Evolutionary conservation across 1,140 invertebrate species (phyloP).

Genomic region (Drosophila pandora): DNA sequence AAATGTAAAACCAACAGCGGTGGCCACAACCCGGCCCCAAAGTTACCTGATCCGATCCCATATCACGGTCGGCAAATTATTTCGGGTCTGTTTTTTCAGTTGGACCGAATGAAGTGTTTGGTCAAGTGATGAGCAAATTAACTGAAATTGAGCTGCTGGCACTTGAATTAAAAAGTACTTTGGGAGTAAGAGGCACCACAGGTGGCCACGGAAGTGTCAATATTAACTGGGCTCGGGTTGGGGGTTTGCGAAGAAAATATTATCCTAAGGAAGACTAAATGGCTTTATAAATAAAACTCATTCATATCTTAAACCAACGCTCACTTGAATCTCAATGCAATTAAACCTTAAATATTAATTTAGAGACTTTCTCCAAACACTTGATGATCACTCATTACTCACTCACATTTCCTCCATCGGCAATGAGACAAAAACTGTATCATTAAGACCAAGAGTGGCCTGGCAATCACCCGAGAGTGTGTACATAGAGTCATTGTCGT

Average conservation of each 20-base stretch:
- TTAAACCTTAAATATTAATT: neutral
- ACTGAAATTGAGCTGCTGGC: conserved; percentile 64
- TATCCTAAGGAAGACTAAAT: neutral
- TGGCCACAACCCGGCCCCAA: conserved; percentile 28
- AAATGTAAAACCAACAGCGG: conserved; percentile 19
- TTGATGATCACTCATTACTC: conserved; percentile 19
- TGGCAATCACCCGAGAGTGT: conserved; percentile 14
- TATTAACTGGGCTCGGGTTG: conserved; percentile 5
- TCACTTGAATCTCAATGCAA: conserved; percentile 10
- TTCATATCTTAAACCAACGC: neutral
- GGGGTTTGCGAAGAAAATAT: conserved; percentile 7
- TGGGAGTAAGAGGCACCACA: conserved; percentile 1
- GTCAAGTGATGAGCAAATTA: conserved; percentile 80
- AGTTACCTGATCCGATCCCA: conserved; percentile 40
- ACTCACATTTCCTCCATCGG: conserved; percentile 14
- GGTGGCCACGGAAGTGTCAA: conserved; percentile 20
- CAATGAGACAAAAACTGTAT: conserved; percentile 21
- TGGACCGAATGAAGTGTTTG: conserved; percentile 53
- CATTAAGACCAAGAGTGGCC: conserved; percentile 9
- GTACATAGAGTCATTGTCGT: conserved; percentile 55
- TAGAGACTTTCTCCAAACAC: conserved; percentile 7
- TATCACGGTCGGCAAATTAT: conserved; percentile 50
- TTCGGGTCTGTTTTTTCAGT: conserved; percentile 17
- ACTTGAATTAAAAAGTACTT: conserved; percentile 57
- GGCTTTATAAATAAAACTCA: neutral